These are phyloP conservation scores for Falco naumanni DNA, from an alignment of 2,797 vertebrate genomes.

Conservation along the genomic window DNA sequence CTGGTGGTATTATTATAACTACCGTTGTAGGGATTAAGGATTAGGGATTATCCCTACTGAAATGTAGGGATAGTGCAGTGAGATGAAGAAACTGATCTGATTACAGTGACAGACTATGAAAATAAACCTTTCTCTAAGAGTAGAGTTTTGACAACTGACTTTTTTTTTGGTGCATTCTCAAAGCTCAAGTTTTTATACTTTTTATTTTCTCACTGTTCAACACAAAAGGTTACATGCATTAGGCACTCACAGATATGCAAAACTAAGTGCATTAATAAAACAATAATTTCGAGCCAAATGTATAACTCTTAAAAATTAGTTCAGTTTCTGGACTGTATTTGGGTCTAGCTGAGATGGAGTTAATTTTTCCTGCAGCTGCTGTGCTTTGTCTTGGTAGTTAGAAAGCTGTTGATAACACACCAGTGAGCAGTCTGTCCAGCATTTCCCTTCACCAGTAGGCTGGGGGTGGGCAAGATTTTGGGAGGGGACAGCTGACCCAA, in stretches of 20 bases:
- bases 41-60: background rate
- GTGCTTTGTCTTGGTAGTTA: background rate
- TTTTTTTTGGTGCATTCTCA: background rate
- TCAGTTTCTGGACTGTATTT: background rate
- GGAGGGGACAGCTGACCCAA: background rate
- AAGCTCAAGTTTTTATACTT: background rate
- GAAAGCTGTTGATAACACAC: background rate
- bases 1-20: background rate
- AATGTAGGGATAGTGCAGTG: background rate
- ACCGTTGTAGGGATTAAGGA: background rate
- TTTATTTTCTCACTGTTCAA: background rate
- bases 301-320: background rate
- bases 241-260: background rate
- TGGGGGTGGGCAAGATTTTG: background rate
- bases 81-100: background rate
- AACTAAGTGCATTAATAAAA: background rate
- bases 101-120: constrained; percentile 2
- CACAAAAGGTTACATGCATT: background rate
- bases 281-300: background rate
- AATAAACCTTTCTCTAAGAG: constrained; percentile 1
- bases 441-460: background rate
- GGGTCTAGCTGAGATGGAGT: background rate
- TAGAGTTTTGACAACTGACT: background rate
- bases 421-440: background rate
- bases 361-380: background rate